Conservation (phyloP, 2,888 invertebrate species). For the Falcaria lacertinaria region DNA sequence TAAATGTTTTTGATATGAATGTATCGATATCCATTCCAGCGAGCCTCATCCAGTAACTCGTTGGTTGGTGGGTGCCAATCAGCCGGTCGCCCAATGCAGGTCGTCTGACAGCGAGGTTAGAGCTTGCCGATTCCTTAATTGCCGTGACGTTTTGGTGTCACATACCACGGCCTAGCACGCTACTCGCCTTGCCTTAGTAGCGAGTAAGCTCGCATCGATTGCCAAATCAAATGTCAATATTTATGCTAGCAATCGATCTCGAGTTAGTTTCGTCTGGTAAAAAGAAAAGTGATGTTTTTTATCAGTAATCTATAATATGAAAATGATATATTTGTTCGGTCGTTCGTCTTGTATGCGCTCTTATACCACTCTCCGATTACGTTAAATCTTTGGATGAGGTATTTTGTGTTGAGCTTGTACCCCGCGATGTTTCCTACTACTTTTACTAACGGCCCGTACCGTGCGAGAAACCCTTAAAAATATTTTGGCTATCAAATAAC, state of each 20-base stretch:
- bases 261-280: not conserved
- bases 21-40: too few relatives aligned
- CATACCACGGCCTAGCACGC: constrained; percentile 54
- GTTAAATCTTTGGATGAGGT: too few relatives aligned
- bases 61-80: constrained; percentile 53
- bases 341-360: too few relatives aligned
- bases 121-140: constrained; percentile 80
- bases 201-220: constrained; percentile 26
- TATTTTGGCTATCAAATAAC: too few relatives aligned
- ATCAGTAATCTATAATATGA: too few relatives aligned
- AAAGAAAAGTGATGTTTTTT: not conserved
- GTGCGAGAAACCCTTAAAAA: too few relatives aligned
- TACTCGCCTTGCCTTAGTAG: constrained; percentile 49
- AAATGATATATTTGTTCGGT: too few relatives aligned
- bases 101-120: constrained; percentile 71
- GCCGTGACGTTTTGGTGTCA: constrained; percentile 79
- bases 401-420: too few relatives aligned
- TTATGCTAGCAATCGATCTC: not conserved
- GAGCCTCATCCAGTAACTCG: constrained; percentile 28
- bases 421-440: too few relatives aligned
- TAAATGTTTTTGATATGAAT: too few relatives aligned
- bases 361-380: too few relatives aligned
- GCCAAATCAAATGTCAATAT: constrained; percentile 31
- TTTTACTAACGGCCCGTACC: too few relatives aligned
- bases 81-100: constrained; percentile 65